Percentiles rank a stretch among this genome's conserved stretches.
phyloP scores from a whole-genome alignment of 2,113 vertebrate genomes.

The Mobula birostris region DNA sequence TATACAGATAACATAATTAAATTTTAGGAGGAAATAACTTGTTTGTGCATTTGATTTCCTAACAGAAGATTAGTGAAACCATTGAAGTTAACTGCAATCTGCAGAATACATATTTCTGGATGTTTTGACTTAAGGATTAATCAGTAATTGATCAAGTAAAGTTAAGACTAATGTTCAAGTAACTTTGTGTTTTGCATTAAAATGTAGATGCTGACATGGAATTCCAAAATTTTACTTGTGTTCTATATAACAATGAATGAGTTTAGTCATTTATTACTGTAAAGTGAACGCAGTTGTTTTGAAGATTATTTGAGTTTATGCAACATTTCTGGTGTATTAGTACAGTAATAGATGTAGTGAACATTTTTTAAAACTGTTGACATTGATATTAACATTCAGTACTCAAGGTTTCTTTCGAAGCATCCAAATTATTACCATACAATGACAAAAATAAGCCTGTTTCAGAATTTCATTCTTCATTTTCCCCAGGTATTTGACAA shows the following conservation, averaged over 20 bases:
- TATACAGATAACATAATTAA: background rate
- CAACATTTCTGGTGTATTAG: background rate
- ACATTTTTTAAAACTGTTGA: background rate
- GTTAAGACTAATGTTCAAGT: background rate
- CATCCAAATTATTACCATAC: background rate
- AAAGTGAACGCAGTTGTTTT: background rate
- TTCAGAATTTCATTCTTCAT: background rate
- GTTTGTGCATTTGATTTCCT: background rate
- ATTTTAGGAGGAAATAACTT: background rate
- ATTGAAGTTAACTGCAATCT: too few relatives aligned
- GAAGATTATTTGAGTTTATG: background rate
- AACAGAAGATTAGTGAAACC: background rate
- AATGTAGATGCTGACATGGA: background rate
- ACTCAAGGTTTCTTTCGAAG: background rate
- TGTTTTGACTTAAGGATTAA: background rate
- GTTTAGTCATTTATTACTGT: background rate
- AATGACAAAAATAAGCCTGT: background rate
- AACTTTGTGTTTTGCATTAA: background rate
- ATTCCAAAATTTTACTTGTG: background rate
- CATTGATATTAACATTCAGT: background rate
- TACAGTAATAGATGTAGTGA: background rate
- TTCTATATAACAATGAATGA: background rate
- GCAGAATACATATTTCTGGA: background rate
- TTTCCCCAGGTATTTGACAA: too few relatives aligned
- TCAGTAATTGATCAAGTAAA: background rate